These are phyloP conservation scores for Listronotus bonariensis DNA, from an alignment of 1,140 invertebrate species.

Conservation along the genomic window DNA sequence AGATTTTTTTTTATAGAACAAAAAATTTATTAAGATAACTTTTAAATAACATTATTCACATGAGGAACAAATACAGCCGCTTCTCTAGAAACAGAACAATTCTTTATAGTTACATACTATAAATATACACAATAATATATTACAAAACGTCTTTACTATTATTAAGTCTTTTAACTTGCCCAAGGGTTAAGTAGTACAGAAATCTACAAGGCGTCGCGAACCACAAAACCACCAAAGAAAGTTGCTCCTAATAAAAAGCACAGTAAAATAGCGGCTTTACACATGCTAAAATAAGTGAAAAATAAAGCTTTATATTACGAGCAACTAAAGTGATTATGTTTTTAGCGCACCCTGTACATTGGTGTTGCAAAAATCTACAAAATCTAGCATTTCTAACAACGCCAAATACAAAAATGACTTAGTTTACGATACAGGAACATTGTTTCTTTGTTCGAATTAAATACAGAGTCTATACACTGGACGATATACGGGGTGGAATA, in stretches of 20 bases:
- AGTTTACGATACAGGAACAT: slow-evolving; percentile 59
- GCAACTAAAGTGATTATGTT: slow-evolving; percentile 1
- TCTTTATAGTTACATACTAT: slow-evolving; percentile 51
- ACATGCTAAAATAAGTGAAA: slow-evolving; percentile 16
- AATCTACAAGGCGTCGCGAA: slow-evolving; percentile 29
- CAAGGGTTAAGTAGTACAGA: slow-evolving; percentile 51
- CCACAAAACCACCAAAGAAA: slow-evolving; percentile 7
- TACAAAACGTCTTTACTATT: slow-evolving; percentile 53
- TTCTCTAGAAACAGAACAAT: slow-evolving; percentile 55
- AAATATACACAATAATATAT: slow-evolving; percentile 54
- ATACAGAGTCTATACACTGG: slow-evolving; percentile 29
- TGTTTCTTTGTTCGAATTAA: slow-evolving; percentile 55
- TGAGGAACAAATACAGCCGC: slow-evolving; percentile 55
- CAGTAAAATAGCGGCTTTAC: slow-evolving; percentile 20
- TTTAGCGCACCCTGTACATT: slow-evolving; percentile 20
- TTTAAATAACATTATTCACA: slow-evolving; percentile 55
- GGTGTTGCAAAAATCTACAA: slow-evolving; percentile 25
- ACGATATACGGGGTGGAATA: slow-evolving; percentile 4
- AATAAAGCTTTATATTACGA: slow-evolving; percentile 19
- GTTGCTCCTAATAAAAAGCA: slow-evolving; percentile 19
- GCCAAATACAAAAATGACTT: slow-evolving; percentile 53
- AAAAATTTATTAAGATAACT: slow-evolving; percentile 54
- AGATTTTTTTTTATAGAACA: slow-evolving; percentile 41
- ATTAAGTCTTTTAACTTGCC: slow-evolving; percentile 53
- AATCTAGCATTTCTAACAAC: slow-evolving; percentile 19